A percentile compares a stretch with the other conserved stretches of the same genome.
These are phyloP conservation scores for Corydoras maculifer DNA, from an alignment of 2,113 vertebrate genomes.

Conservation along the genomic window DNA sequence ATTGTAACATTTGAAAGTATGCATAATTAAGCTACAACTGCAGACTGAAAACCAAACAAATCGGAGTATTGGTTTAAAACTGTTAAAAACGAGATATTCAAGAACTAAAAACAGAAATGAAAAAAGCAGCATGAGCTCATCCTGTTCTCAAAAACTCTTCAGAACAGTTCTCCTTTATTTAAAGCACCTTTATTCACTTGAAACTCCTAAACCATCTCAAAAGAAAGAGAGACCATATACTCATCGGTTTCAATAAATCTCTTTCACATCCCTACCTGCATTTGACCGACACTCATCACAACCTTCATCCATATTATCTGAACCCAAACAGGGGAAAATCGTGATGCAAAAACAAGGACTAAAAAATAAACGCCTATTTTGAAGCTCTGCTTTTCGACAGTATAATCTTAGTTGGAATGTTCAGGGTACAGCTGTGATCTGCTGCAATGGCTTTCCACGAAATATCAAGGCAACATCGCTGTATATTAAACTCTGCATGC, in stretches of 20 bases:
- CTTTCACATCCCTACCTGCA: slow-evolving; percentile 41
- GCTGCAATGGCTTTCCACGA: slow-evolving; percentile 31
- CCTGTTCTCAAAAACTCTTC: slow-evolving; percentile 13
- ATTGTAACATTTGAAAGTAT: slow-evolving; percentile 5
- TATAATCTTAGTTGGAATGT: slow-evolving; percentile 26
- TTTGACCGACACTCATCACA: slow-evolving; percentile 39
- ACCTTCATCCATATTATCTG: slow-evolving; percentile 35
- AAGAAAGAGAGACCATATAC: slow-evolving; percentile 11
- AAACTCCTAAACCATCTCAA: slow-evolving; percentile 1
- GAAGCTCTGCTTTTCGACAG: background rate
- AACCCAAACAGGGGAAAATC: slow-evolving; percentile 38
- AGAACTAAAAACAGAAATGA: slow-evolving; percentile 4
- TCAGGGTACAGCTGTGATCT: slow-evolving; percentile 27
- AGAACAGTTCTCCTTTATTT: background rate
- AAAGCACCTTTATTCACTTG: background rate
- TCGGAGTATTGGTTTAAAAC: background rate
- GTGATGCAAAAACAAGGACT: slow-evolving; percentile 1
- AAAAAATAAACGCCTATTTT: background rate
- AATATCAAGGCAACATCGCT: slow-evolving; percentile 21
- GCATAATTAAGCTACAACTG: slow-evolving; percentile 15
- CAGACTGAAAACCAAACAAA: slow-evolving; percentile 27
- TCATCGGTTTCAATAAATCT: background rate
- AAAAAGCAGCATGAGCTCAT: slow-evolving; percentile 8
- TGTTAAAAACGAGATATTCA: background rate
- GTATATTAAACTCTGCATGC: slow-evolving; percentile 46